Base-by-base conservation (phyloP, 2,113 vertebrate species). In the Mesembrinibis cayennensis region DNA sequence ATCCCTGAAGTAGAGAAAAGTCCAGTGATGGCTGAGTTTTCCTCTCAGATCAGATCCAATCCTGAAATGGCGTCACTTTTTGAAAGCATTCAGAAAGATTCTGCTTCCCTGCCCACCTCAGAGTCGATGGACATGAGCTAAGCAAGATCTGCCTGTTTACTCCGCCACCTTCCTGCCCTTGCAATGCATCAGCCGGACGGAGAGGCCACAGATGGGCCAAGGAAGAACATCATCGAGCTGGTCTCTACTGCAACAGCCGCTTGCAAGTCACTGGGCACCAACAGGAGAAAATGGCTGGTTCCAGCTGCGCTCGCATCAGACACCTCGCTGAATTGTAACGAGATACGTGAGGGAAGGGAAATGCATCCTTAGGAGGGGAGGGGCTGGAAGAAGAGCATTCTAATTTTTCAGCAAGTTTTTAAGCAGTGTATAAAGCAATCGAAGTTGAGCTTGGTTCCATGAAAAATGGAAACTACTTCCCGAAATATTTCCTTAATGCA, bases 121-220 rank as follows among this genome's bases (percentile, higher is more conserved):
- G 99, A 99, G 76, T 97, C 97, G 1, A 99, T 99, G 99, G 99
- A 99, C 72, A 97, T 98, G 79, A 99, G 98, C 97, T 99, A 98
- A 96, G 91, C 98, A 98, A 96, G 95, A 13, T 14, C 53, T 15
- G 56, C 40, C 18, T 10, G 0, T 38, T 17, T 11, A 3, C 83
- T 6, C n/a, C 2, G 3, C 11, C 34, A 19, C 66, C 38, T 30
- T 71, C 53, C 81, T 32, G 30, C 74, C 79, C 85, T 65, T 3
- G 0, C 55, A 21, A 4, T 5, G 58, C 36, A 5, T 4, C 15
- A 21, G 10, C 30, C 11, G 6, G 53, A 14, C 2, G 10, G 59
- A 50, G 76, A 26, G 6, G 4, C 50, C 34, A 4, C 14, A 10
- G 58, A 5, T 2, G 6, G 47, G 23, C 9, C 3, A 1, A 11